Base-by-base conservation (phyloP, 1,140 invertebrate species). In the Drosophila lowei region DNA sequence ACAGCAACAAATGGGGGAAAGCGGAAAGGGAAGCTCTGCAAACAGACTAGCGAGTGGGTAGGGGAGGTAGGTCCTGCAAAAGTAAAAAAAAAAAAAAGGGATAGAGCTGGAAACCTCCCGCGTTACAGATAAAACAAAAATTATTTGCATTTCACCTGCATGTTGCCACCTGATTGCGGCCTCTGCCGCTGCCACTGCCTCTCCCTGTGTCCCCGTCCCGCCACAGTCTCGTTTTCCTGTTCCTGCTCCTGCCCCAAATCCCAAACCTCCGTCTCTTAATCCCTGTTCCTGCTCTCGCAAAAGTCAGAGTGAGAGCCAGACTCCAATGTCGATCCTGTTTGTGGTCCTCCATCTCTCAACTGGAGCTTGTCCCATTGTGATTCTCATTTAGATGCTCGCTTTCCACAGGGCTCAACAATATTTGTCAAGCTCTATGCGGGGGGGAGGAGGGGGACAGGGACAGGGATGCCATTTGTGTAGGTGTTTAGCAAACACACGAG, bases 141-240 rank as follows among this genome's bases (percentile, higher is more conserved):
- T 85, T 81, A 85, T 85, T 85, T 86, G 81, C 81, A 85, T 85
- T 85, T 85, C 74, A 78, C 81, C 81, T 78, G 81, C 77, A 86
- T 88, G 83, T 81, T 86, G 81, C 72, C 81, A 84, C 80, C 81
- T 84, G 80, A 84, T 84, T 84, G 80, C 81, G 81, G 80, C 61
- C 67, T 16, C 23, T 25, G 23, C 23, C 57, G n/a, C n/a, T n/a
- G n/a, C n/a, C n/a, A n/a, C n/a, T n/a, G n/a, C n/a, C n/a, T n/a
- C n/a, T n/a, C n/a, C n/a, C n/a, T n/a, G n/a, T 9, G 13, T 11
- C 21, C 30, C 11, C 11, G 9, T 21, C 13, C 38, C 42, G 5
- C 23, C 23, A 25, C 23, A 25, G 23, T 28, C 41, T 38, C 11
- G 18, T 43, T 13, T 43, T 55, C 34, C 41, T 55, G 56, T 58